Percentiles rank a stretch among this genome's conserved stretches.
Evolutionary conservation across 1,140 invertebrate genomes (phyloP).

Genomic region (Sarcophaga peregrina): DNA sequence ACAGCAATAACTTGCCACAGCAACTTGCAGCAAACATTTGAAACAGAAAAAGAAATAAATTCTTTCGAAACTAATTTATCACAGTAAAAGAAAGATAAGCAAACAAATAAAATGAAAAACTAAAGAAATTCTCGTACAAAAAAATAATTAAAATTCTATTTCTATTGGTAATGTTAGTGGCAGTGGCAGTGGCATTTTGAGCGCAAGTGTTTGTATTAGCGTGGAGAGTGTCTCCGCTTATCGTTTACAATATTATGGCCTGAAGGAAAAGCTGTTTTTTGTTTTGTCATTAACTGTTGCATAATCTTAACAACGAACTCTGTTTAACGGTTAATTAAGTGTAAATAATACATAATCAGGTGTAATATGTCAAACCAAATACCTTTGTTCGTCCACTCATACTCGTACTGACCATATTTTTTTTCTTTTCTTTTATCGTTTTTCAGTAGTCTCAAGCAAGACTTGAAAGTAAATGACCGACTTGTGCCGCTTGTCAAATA

Average conservation of each 20-base stretch:
- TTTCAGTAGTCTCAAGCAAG: neutral
- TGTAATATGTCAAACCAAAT: slow-evolving; percentile 35
- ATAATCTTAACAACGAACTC: neutral
- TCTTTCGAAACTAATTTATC: slow-evolving; percentile 19
- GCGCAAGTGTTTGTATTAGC: neutral
- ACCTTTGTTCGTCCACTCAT: neutral
- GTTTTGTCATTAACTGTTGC: too few species aligned
- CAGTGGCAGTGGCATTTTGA: neutral
- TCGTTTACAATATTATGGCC: too few species aligned
- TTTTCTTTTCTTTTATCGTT: neutral
- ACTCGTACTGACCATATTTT: neutral
- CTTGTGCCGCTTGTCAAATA: slow-evolving; percentile 40
- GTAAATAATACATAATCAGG: slow-evolving; percentile 30
- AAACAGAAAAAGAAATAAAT: neutral
- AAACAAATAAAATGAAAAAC: neutral
- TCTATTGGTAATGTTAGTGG: too few species aligned
- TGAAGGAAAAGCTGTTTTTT: slow-evolving; percentile 12
- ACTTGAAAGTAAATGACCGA: slow-evolving; percentile 25
- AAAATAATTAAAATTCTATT: neutral
- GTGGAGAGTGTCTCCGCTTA: neutral
- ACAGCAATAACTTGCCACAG: slow-evolving; percentile 8
- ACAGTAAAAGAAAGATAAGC: slow-evolving; percentile 6
- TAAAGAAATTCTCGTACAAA: neutral
- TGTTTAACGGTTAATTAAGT: slow-evolving; percentile 11
- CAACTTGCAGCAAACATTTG: neutral